Evolutionary conservation across 2,113 vertebrate genomes (phyloP), one percentile per base, ranked within the genome.

Genomic region (Steatornis caripensis): DNA sequence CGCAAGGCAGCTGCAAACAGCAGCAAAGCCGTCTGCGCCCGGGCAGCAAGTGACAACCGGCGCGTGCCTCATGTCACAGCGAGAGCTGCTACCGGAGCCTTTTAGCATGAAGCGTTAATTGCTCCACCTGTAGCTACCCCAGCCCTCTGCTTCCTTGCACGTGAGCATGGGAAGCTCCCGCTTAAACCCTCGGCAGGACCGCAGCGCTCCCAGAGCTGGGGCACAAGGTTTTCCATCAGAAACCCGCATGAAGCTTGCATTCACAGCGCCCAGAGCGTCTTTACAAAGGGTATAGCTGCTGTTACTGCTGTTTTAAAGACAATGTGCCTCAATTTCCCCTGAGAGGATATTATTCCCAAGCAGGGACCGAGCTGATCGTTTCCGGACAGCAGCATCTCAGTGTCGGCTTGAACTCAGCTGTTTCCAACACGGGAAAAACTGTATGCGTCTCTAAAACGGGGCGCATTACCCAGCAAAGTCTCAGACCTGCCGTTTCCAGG

Each of bases 401-500:
- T 0, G 7, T 32, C 1, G 0, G 51, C 43, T n/a, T 30, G 37
- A 77, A 32, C 43, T 70, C 29, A 0, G 36, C 53, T 57, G 22
- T 19, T 66, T 70, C 39, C 45, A 65, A 14, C 39, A 7, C 7
- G 17, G 27, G 5, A 64, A 75, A 81, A 71, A 39, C 26, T 7
- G 14, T 8, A 29, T 0, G 5, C 14, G 3, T 21, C 51, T 55
- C 54, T 55, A 23, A 20, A 69, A 81, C 36, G 69, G 57, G 65
- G 54, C 1, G 32, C 32, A 6, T 29, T 15, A 18, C 69, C 7
- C 60, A 70, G 48, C 6, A 2, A 4, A 51, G 74, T 2, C 95
- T 95, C 92, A 89, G 92, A 78, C 45, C 90, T 82, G 93, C 89
- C 91, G 91, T 9, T 91, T 89, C 89, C 89, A 96, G 94, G 94